These are phyloP conservation scores for Brachylomia viminalis DNA, from an alignment of 2,888 invertebrate genomes.

Conservation along the genomic window DNA sequence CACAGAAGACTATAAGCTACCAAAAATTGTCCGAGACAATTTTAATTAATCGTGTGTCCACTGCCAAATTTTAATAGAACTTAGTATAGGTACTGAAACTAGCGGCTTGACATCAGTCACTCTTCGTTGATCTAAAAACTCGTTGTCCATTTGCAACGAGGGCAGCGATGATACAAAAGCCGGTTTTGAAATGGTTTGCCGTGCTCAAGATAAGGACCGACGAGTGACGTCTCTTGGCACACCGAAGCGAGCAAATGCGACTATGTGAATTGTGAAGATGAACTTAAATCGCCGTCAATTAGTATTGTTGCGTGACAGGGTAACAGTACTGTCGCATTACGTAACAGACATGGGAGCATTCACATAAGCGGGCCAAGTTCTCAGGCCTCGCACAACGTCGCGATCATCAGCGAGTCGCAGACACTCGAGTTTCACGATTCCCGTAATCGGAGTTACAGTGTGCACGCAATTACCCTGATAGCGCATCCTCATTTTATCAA, in stretches of 20 bases:
- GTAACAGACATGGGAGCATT: conserved; percentile 85
- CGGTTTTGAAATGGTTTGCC: conserved; percentile 80
- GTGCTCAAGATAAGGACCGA: conserved; percentile 73
- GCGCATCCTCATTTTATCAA: conserved; percentile 68
- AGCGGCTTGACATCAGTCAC: conserved; percentile 61
- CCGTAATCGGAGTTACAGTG: conserved; percentile 77
- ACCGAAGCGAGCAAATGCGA: conserved; percentile 47
- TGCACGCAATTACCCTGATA: conserved; percentile 80
- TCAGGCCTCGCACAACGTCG: conserved; percentile 73
- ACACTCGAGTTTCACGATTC: conserved; percentile 75
- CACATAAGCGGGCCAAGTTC: conserved; percentile 82
- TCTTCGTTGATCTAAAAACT: conserved; percentile 73
- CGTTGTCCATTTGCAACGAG: conserved; percentile 72
- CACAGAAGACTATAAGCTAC: background rate
- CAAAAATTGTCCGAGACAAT: background rate
- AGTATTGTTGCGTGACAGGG: conserved; percentile 84
- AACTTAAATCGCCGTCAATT: conserved; percentile 78
- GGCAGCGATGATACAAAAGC: conserved; percentile 77
- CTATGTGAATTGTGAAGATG: conserved; percentile 67
- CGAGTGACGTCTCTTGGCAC: conserved; percentile 54
- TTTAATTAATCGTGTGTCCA: background rate
- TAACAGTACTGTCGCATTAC: conserved; percentile 85
- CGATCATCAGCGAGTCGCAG: conserved; percentile 78
- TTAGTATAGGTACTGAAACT: conserved; percentile 9
- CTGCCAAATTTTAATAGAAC: background rate